Evolutionary conservation across 2,113 vertebrate species (phyloP), one percentile per base, ranked within the genome.

Genomic region (Chamaea fasciata): DNA sequence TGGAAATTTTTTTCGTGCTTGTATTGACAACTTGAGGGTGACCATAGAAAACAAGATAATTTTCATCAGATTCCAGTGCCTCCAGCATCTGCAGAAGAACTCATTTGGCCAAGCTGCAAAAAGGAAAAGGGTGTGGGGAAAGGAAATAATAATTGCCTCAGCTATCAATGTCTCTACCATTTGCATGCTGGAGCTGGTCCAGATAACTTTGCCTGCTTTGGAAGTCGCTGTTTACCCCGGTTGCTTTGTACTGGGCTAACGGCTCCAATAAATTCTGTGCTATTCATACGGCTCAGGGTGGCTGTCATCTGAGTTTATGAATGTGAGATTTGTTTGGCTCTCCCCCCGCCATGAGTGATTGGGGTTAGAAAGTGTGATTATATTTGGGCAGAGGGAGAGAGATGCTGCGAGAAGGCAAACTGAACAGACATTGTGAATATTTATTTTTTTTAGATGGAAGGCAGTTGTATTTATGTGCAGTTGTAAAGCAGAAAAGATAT

Each of bases 401-500:
- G 94, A 96, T 96, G 88, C 94, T 94, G 90, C 26, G 8, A 94
- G 91, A 94, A 90, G 85, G 89, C 93, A 95, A 96, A 95, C 93
- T 95, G 93, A 97, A 96, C 87, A 84, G 80, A 86, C 87, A 94
- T 89, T 95, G 94, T 94, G 96, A 88, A 79, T 93, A 93, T 96
- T 96, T 92, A 87, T 95, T 94, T 96, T 91, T 87, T 95, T 92
- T 79, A 95, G 73, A 91, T 86, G 90, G 92, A 87, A 93, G 92
- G 91, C 87, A 94, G 91, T 97, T 95, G 90, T 96, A 96, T 97
- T 95, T 97, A 90, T 95, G 92, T 90, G 74, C 91, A 94, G 92
- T 64, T 96, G 93, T 96, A 96, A 97, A 96, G 96, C 94, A 96
- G 95, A 93, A 96, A 95, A 95, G 87, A 96, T 92, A 95, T 96